Percentiles rank a stretch among this genome's conserved stretches.
Evolutionary conservation across 2,888 invertebrate genomes (phyloP).

Genomic region (Margaritifera margaritifera): DNA sequence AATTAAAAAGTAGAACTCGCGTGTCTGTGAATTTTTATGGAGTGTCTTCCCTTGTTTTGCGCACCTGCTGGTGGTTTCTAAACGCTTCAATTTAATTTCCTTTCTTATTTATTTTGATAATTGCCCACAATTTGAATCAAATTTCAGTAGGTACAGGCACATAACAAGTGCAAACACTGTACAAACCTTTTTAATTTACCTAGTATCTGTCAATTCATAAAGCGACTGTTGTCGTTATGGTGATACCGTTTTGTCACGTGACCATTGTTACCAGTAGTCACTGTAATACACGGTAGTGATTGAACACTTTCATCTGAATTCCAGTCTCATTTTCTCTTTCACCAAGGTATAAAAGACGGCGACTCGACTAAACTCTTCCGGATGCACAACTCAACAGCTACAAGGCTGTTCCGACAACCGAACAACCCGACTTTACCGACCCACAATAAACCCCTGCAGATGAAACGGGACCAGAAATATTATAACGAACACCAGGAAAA

Average conservation of each 20-base stretch:
- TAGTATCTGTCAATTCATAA: constrained; percentile 3
- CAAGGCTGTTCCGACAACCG: constrained; percentile 68
- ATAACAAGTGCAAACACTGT: too few species aligned
- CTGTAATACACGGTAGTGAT: constrained; percentile 11
- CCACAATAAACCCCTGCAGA: constrained; percentile 70
- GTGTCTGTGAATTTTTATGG: too few species aligned
- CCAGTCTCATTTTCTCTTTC: neutral
- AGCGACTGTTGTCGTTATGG: constrained; percentile 46
- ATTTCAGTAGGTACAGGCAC: too few species aligned
- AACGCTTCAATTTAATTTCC: too few species aligned
- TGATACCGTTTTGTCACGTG: constrained; percentile 56
- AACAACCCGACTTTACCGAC: constrained; percentile 70
- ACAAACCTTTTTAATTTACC: too few species aligned
- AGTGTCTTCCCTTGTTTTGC: too few species aligned
- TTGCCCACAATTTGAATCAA: too few species aligned
- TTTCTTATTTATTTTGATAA: too few species aligned
- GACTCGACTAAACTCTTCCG: constrained; percentile 1
- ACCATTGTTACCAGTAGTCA: constrained; percentile 26
- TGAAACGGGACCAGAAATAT: constrained; percentile 71
- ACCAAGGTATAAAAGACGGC: neutral
- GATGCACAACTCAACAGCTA: constrained; percentile 40
- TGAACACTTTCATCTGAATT: constrained; percentile 8
- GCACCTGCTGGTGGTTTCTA: too few species aligned
- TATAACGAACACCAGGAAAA: constrained; percentile 69
- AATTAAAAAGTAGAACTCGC: too few species aligned